Conservation (phyloP, 2,113 vertebrate species). For the Neotragus pygmaeus region DNA sequence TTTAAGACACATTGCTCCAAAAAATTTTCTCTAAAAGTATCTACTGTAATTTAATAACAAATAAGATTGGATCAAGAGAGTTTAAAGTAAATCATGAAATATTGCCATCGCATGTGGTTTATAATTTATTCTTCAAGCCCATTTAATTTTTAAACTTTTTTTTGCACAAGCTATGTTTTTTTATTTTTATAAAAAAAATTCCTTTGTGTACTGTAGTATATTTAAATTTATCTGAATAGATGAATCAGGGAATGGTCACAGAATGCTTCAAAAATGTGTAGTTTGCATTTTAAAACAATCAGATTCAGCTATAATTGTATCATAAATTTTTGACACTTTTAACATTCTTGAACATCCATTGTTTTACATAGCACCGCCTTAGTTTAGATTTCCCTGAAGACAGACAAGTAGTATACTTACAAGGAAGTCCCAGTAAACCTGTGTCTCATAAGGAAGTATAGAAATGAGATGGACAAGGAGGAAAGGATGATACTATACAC, state of each 20-base stretch:
- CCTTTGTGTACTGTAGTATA: not conserved
- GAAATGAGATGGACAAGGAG: not conserved
- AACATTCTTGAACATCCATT: not conserved
- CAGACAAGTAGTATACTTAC: not conserved
- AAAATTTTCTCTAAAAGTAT: not conserved
- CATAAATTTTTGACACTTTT: not conserved
- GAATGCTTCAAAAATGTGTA: not conserved
- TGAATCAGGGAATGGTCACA: not conserved
- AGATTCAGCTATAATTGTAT: not conserved
- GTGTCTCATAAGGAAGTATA: rapidly evolving
- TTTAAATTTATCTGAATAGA: not conserved
- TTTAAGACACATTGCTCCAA: not conserved
- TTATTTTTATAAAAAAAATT: not conserved
- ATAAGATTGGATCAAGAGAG: not conserved
- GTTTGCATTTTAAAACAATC: not conserved
- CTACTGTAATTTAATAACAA: not conserved
- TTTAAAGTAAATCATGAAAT: not conserved
- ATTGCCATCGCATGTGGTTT: not conserved
- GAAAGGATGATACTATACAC: not conserved
- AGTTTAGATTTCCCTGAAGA: not conserved
- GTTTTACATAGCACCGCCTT: not conserved
- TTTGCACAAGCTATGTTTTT: not conserved
- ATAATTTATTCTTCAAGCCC: not conserved
- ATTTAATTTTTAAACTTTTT: not conserved
- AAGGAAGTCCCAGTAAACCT: not conserved